phyloP scores from a whole-genome alignment of 2,888 invertebrate species.

The Sinelater perroti region DNA sequence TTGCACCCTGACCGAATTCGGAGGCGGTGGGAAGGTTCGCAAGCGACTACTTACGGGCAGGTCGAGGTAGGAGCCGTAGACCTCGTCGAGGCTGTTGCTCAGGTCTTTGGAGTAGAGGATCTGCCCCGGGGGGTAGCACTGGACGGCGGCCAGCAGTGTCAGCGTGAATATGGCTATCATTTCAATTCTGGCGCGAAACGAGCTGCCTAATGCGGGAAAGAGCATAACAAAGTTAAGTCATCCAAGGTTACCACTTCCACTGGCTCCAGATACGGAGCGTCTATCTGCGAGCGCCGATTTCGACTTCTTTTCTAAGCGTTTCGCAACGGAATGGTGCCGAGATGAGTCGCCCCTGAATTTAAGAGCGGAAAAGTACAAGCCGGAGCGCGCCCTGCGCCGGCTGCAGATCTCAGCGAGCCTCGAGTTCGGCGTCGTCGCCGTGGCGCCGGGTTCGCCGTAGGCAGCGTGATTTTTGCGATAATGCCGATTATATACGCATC shows the following conservation, averaged over 20 bases:
- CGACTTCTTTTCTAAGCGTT: conserved; percentile 31
- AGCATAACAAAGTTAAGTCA: conserved; percentile 34
- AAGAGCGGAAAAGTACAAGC: conserved; percentile 36
- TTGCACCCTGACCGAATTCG: not conserved
- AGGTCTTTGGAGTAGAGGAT: conserved; percentile 38
- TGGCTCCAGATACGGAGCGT: conserved; percentile 29
- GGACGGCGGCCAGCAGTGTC: conserved; percentile 42
- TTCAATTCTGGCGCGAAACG: conserved; percentile 38
- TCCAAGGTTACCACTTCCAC: conserved; percentile 38
- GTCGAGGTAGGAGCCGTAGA: conserved; percentile 25
- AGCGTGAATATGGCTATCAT: conserved; percentile 45
- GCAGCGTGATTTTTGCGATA: conserved; percentile 43
- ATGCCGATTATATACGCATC: conserved; percentile 42
- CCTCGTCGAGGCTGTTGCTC: conserved; percentile 36
- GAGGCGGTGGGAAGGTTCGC: too few species aligned
- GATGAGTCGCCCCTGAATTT: conserved; percentile 35
- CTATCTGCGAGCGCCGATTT: conserved; percentile 23
- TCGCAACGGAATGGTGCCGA: conserved; percentile 29
- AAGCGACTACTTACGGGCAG: conserved; percentile 28
- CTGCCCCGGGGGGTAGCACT: conserved; percentile 34
- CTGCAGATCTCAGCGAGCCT: too few species aligned
- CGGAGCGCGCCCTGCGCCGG: too few species aligned
- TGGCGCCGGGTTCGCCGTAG: conserved; percentile 40
- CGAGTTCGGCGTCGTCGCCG: conserved; percentile 31
- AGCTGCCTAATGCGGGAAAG: conserved; percentile 29